Percentiles rank a stretch among this genome's conserved stretches.
phyloP scores from a whole-genome alignment of 2,113 vertebrate genomes.

The Gila orcuttii region DNA sequence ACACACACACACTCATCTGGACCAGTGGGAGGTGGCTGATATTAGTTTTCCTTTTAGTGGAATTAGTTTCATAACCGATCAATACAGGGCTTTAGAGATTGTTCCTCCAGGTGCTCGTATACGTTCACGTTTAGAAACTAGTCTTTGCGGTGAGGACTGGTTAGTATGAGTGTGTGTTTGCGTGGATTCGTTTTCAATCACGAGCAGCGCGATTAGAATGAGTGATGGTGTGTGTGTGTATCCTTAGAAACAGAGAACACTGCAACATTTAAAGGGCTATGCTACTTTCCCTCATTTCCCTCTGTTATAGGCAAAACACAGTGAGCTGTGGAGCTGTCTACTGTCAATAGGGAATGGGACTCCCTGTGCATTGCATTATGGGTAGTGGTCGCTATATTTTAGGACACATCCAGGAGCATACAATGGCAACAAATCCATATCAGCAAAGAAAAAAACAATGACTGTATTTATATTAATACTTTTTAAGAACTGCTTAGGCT shows the following conservation, averaged over 20 bases:
- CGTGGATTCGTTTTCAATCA: not conserved
- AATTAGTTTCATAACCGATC: not conserved
- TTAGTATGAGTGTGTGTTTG: not conserved
- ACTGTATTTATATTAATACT: too few species aligned
- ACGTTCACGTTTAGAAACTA: not conserved
- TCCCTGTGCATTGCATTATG: too few species aligned
- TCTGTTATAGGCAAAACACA: not conserved
- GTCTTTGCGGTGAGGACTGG: not conserved
- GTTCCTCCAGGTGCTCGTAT: not conserved
- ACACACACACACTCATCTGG: too few species aligned
- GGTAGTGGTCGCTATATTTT: too few species aligned
- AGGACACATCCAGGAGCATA: too few species aligned
- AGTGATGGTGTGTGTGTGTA: not conserved
- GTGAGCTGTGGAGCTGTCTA: too few species aligned
- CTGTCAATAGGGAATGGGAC: too few species aligned
- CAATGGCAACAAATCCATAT: too few species aligned
- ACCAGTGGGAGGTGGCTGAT: not conserved
- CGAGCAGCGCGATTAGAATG: not conserved
- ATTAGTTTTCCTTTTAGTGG: not conserved
- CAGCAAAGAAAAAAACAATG: too few species aligned
- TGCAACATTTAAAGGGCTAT: not conserved
- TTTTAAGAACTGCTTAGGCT: too few species aligned
- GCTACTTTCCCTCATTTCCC: not conserved
- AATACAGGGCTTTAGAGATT: not conserved
- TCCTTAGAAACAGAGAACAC: not conserved